Conservation (phyloP, 2,113 vertebrate genomes). For the Psilopogon haemacephalus region DNA sequence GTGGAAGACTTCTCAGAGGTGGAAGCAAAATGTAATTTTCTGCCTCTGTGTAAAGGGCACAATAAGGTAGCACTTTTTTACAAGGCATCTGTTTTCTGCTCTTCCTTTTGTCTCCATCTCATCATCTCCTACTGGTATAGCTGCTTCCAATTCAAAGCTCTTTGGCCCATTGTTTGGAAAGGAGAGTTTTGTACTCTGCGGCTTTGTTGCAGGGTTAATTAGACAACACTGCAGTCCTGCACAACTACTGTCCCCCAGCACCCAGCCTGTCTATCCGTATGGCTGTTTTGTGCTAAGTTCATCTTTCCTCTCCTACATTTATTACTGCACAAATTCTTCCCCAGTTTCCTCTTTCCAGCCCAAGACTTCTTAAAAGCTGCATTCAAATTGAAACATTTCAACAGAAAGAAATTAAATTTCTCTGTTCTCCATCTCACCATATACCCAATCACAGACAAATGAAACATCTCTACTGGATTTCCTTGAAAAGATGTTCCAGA, state of each 20-base stretch:
- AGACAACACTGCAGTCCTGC: not conserved
- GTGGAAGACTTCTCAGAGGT: not conserved
- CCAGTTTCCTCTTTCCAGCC: no score
- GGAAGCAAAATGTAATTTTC: not conserved
- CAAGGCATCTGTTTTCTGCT: not conserved
- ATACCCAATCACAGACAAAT: no score
- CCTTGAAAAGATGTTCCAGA: no score
- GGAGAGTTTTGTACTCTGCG: fast-evolving
- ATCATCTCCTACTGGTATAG: not conserved
- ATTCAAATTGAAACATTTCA: no score
- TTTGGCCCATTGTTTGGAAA: not conserved
- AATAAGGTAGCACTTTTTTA: not conserved
- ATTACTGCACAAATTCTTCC: no score
- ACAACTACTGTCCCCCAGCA: not conserved
- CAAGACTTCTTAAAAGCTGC: no score
- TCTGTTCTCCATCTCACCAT: no score
- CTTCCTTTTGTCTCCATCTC: not conserved
- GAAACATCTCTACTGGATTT: no score
- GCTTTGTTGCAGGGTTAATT: not conserved
- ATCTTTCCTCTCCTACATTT: no score
- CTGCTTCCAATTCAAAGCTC: not conserved
- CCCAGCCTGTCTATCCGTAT: not conserved
- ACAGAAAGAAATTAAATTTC: no score
- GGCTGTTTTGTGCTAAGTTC: not conserved
- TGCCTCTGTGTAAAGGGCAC: not conserved